Evolutionary conservation across 1,140 invertebrate genomes (phyloP), one percentile per base, ranked within the genome.

Genomic region (Sarcophaga bullata): DNA sequence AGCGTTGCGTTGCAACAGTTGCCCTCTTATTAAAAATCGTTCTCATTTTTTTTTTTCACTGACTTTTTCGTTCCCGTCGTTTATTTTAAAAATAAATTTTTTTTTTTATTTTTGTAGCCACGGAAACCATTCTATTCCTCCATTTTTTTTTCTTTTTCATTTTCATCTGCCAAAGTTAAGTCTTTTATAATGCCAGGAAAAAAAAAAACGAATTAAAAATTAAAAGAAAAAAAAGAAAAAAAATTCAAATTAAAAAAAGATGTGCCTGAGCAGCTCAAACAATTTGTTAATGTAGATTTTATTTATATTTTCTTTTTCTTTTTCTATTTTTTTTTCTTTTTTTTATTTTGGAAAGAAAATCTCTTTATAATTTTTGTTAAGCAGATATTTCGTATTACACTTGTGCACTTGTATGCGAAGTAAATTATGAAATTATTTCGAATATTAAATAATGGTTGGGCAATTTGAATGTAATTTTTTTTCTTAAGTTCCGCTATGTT

Each of bases 1-100:
- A 81, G 80, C 54, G 80, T 81, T 46, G 80, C 80, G 80, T 81
- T 81, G 80, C 80, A 81, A 81, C 80, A 81, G 80, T 81, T 81
- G 80, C 54, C 80, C 75, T 78, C 49, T 68, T n/a, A 19, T 37
- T 37, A 37, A 37, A 37, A 37, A 37, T 37, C 25, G 25, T 37
- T 37, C 25, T 37, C 4, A 37, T 25, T 25, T 17, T 68, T 25
- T 68, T 68, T 25, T 9, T n/a, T 68, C 17, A 15, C 54, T 58
- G 54, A 37, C 25, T 37, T 37, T 37, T 37, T 37, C 25, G 25
- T n/a, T 58, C 13, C 11, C 13, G 15, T 48, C 46, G 46, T 11
- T 48, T 76, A 76, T 76, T 46, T 48, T 76, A 48, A 76, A 48
- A 25, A 25, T 25, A 25, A n/a, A n/a, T n/a, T n/a, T n/a, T n/a